Percentiles rank a stretch among this genome's conserved stretches.
These are phyloP conservation scores for Patella depressa DNA, from an alignment of 2,888 invertebrate genomes.

Conservation along the genomic window DNA sequence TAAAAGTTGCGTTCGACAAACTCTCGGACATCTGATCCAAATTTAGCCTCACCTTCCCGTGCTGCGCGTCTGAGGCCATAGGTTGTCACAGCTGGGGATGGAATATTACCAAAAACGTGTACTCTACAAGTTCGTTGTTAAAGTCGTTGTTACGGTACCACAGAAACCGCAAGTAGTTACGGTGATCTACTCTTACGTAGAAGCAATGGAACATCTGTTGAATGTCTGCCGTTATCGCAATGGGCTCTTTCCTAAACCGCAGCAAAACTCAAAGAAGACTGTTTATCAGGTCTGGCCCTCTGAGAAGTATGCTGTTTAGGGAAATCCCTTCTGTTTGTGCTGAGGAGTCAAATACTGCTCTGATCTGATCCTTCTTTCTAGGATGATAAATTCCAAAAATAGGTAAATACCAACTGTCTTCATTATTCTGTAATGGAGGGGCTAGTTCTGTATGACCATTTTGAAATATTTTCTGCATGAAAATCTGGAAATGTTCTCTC, in stretches of 20 bases:
- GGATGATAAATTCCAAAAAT: not conserved
- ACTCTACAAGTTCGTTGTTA: constrained; percentile 28
- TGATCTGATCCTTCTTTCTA: not conserved
- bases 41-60: not conserved
- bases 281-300: constrained; percentile 28
- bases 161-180: constrained; percentile 34
- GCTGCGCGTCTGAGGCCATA: constrained; percentile 30
- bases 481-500: not conserved
- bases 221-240: constrained; percentile 33
- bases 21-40: constrained; percentile 28
- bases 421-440: not conserved
- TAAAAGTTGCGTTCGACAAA: constrained; percentile 38
- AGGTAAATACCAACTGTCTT: not conserved
- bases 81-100: constrained; percentile 37
- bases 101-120: constrained; percentile 39
- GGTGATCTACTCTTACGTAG: constrained; percentile 30
- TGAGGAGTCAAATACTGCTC: not conserved
- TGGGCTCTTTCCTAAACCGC: constrained; percentile 28
- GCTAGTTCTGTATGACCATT: not conserved
- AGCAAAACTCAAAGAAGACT: constrained; percentile 34
- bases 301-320: not conserved
- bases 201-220: constrained; percentile 40
- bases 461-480: not conserved
- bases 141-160: constrained; percentile 36
- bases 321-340: not conserved